These are phyloP conservation scores for Triops cancriformis DNA, from an alignment of 1,140 invertebrate species.

Conservation along the genomic window DNA sequence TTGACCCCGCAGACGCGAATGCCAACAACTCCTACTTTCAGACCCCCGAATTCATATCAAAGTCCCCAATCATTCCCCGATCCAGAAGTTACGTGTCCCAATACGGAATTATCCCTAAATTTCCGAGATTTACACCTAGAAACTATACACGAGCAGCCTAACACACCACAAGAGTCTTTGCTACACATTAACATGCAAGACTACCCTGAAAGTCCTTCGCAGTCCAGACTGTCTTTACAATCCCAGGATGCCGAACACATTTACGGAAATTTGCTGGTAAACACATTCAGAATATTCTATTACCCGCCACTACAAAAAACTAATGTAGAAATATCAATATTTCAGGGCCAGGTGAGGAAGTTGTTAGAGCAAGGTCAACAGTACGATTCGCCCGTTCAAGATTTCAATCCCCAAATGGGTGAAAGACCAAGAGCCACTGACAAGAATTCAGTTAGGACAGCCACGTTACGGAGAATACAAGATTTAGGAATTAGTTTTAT, in stretches of 20 bases:
- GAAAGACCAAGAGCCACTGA: neutral
- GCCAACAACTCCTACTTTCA: neutral
- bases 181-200: constrained; percentile 25
- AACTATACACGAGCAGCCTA: constrained; percentile 24
- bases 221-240: neutral
- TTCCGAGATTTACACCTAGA: constrained; percentile 26
- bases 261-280: constrained; percentile 11
- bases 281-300: too few species aligned
- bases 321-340: neutral
- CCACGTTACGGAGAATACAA: constrained; percentile 19
- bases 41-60: neutral
- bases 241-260: neutral
- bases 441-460: neutral
- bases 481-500: constrained; percentile 27
- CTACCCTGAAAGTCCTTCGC: constrained; percentile 17
- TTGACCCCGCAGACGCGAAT: neutral
- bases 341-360: constrained; percentile 11
- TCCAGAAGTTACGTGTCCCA: neutral
- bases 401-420: neutral
- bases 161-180: constrained; percentile 22
- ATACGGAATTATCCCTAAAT: constrained; percentile 20
- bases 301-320: too few species aligned
- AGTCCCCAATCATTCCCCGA: neutral
- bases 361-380: neutral
- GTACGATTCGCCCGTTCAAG: neutral